Conservation (phyloP, 2,113 vertebrate species). For the Hyperoodon ampullatus region DNA sequence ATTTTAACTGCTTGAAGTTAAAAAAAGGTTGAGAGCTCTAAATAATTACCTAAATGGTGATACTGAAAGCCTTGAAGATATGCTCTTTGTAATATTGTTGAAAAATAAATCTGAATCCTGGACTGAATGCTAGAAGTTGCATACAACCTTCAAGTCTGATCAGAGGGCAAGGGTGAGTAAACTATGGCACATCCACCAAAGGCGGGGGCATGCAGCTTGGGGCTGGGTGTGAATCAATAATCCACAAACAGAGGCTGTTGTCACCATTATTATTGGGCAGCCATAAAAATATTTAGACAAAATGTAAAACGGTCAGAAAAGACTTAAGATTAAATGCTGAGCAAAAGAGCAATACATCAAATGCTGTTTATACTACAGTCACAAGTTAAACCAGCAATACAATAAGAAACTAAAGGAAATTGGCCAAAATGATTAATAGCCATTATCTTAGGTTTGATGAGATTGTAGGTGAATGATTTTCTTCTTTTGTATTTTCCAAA, state of each 20-base stretch:
- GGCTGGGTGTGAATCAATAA: neutral
- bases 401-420: neutral
- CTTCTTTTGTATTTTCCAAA: neutral
- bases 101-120: conserved; percentile 12
- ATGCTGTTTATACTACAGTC: neutral
- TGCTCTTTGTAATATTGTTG: neutral
- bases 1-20: neutral
- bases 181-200: rapidly evolving
- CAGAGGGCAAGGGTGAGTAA: neutral
- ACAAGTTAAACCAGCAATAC: neutral
- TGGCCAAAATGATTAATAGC: neutral
- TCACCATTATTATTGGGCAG: neutral
- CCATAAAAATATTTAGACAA: neutral
- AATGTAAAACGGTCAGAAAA: neutral
- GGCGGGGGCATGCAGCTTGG: neutral
- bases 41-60: conserved; percentile 5
- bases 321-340: neutral
- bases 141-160: neutral
- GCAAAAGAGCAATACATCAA: neutral
- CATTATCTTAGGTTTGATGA: neutral
- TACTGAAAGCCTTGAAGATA: neutral
- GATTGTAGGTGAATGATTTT: neutral
- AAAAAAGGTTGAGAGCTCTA: neutral
- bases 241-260: neutral
- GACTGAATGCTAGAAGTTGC: neutral